These are phyloP conservation scores for Sciurus carolinensis DNA, from an alignment of 2,797 vertebrate species.

Conservation along the genomic window DNA sequence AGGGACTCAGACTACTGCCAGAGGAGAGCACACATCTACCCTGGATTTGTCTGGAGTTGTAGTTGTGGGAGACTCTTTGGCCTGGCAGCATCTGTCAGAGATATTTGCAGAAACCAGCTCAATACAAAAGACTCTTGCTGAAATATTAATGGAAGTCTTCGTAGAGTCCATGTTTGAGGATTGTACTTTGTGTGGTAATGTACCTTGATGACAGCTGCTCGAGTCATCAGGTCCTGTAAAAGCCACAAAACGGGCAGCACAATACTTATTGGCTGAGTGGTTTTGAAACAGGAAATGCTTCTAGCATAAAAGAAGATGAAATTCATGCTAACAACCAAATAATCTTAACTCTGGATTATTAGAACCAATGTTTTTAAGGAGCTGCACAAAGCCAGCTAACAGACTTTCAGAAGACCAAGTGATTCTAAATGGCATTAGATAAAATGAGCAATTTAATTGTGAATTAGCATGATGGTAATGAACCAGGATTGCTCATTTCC, in stretches of 20 bases:
- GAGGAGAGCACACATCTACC: constrained; percentile 71
- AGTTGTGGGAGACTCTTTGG: constrained; percentile 73
- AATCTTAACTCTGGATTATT: constrained; percentile 20
- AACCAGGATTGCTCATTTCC: constrained; percentile 16
- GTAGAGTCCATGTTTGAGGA: not conserved
- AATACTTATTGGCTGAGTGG: not conserved
- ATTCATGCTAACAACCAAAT: constrained; percentile 42
- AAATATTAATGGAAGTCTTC: not conserved
- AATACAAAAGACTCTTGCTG: constrained; percentile 54
- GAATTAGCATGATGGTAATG: constrained; percentile 15
- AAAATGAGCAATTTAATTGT: constrained; percentile 24
- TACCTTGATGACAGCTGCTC: not conserved
- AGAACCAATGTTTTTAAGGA: constrained; percentile 64
- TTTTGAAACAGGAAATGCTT: constrained; percentile 66
- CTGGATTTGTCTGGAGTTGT: constrained; percentile 69
- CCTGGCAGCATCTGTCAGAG: constrained; percentile 76
- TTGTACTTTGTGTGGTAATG: not conserved
- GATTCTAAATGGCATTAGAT: constrained; percentile 39
- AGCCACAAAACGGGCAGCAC: constrained; percentile 2
- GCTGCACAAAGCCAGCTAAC: not conserved
- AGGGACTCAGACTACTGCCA: constrained; percentile 66
- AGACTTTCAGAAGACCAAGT: constrained; percentile 55
- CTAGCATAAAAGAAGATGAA: constrained; percentile 21
- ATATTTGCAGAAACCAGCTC: constrained; percentile 77
- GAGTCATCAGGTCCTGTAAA: not conserved